Base-by-base conservation (phyloP, 2,113 vertebrate species). In the Larimichthys crocea region DNA sequence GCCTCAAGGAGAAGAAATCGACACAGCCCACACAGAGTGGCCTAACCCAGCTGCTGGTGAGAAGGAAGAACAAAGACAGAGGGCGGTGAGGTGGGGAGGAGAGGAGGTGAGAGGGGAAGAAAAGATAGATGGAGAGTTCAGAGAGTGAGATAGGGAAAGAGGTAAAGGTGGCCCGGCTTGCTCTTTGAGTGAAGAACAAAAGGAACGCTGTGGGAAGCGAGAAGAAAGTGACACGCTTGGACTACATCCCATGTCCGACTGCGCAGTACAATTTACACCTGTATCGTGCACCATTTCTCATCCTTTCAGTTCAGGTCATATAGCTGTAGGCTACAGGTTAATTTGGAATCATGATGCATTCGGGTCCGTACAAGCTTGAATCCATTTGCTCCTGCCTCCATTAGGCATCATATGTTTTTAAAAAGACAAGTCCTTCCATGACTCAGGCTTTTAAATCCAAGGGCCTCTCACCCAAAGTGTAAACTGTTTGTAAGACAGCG, bases 1-100 rank as follows among this genome's bases (percentile, higher is more conserved):
- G 85, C 82, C 80, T 86, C 17, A 70, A 82, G 77, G 80, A 80
- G 76, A 71, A 73, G 63, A 86, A 76, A 86, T 89, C 56, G 66
- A 86, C 82, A 63, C 20, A 86, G 75, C 87, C 88, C 68, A 91
- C 87, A 89, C 83, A 74, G 75, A 77, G 79, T 79, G 84, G 71
- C 80, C 76, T 64, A 74, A 92, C 69, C 84, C 87, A 70, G 78
- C 78, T 70, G 76, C 81, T 44, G 55, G 63, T 55, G 20, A 84
- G 84, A 66, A 46, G 66, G 61, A 86, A 68, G 78, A 87, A 89
- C 85, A 89, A 85, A 91, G 89, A 73, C 12, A 20, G 50, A 76
- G 75, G 46, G 63, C 17, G 29, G 67, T 3, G 52, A 73, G 59
- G 66, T 63, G 69, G 81, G 60, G 77, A 65, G 69, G 76, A 69